phyloP scores from a whole-genome alignment of 2,113 vertebrate species.

The Tetrao urogallus region DNA sequence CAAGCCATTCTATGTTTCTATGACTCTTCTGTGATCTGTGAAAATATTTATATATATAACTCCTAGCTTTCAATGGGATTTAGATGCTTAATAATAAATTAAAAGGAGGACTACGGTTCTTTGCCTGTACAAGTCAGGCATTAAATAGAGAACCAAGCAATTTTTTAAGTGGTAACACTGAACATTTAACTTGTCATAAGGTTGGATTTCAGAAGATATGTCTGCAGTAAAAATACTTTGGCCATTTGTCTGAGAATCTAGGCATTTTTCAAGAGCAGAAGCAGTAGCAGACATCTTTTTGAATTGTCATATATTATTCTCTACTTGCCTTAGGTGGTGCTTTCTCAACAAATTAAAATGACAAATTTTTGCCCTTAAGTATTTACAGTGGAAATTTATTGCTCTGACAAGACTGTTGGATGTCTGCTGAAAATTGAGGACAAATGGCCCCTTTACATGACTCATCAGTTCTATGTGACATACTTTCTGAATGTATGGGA shows the following conservation, averaged over 20 bases:
- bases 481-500: neutral
- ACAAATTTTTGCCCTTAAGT: conserved; percentile 39
- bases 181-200: neutral
- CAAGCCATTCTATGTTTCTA: no score
- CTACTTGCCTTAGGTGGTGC: neutral
- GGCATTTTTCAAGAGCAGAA: conserved; percentile 2
- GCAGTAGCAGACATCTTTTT: conserved; percentile 37
- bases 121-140: neutral
- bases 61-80: neutral
- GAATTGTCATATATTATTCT: conserved; percentile 57
- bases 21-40: no score
- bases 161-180: neutral
- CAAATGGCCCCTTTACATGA: conserved; percentile 32
- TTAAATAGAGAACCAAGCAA: neutral
- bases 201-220: neutral
- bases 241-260: conserved; percentile 14
- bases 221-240: neutral
- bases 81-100: neutral
- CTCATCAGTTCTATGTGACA: conserved; percentile 22
- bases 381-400: conserved; percentile 47
- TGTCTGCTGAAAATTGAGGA: conserved; percentile 3
- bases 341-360: conserved; percentile 57
- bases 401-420: neutral
- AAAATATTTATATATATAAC: neutral
- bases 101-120: neutral